Base-by-base conservation (phyloP, 2,113 vertebrate genomes). In the Carettochelys insculpta region DNA sequence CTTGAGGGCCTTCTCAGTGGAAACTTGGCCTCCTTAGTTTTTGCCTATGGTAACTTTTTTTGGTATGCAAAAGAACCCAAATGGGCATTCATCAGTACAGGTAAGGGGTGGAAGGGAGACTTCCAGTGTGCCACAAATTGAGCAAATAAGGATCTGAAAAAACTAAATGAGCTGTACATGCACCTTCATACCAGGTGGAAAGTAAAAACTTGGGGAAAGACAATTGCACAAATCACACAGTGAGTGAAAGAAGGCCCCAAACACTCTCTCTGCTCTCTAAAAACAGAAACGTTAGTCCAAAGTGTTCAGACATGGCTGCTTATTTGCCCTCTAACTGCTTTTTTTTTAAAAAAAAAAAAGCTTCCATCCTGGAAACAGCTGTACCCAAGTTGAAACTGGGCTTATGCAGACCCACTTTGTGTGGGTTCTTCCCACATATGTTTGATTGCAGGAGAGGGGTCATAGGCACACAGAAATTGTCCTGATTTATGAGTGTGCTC, bases 401-500 rank as follows among this genome's bases (percentile, higher is more conserved):
- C 68, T 22, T 11, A 43, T 43, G 38, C 22, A 43, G 24, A 34
- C 38, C 38, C 41, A 22, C 11, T 75, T 75, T 8, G 22, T 45
- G 11, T 75, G 41, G 11, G 24, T 45, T 45, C 41, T 75, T 75
- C 41, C 38, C 41, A 27, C 41, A 45, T 14, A 45, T 25, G 6
- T 34, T 61, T 34, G 58, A 4, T 68, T 68, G 3, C 31, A 77
- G 86, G 4, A 45, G 22, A 7, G 4, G 41, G 61, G 51, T 6
- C 20, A 5, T 38, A 1, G 3, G 1, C 54, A 65, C 34, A 25
- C 10, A 25, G 20, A 20, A 29, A 7, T 0, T 38, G 16, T 2
- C 0, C n/a, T 65, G 61, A 10, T 27, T 45, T 53, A 20, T 2
- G 0, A 12, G 6, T 1, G 34, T 48, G 56, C 29, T 10, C 20